Conservation (phyloP, 2,888 invertebrate species). For the Alloscopus bannaensis region DNA sequence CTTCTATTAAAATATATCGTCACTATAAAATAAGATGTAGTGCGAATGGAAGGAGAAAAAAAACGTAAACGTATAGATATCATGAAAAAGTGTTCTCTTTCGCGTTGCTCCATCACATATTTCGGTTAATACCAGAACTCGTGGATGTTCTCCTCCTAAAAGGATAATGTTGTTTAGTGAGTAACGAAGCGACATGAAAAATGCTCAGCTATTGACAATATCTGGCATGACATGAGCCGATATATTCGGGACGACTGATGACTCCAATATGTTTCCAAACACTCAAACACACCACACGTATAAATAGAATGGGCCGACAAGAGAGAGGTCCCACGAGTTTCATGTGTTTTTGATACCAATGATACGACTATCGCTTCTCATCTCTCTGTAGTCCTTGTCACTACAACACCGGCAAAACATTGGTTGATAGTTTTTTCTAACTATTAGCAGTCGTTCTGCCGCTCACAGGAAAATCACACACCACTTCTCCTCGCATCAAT, state of each 20-base stretch:
- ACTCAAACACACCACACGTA: constrained; percentile 21
- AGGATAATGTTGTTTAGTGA: constrained; percentile 61
- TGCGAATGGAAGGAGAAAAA: no score
- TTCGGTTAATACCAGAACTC: no score
- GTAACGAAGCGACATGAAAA: constrained; percentile 54
- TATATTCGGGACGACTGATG: constrained; percentile 62
- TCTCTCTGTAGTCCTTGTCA: constrained; percentile 65
- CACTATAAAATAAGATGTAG: no score
- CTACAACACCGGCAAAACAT: constrained; percentile 3
- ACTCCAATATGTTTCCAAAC: constrained; percentile 62
- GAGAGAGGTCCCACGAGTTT: constrained; percentile 63
- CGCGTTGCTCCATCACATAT: no score
- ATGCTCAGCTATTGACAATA: constrained; percentile 64
- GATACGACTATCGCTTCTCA: no score
- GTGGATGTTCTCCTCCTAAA: constrained; percentile 54
- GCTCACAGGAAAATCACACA: no score
- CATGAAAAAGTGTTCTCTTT: no score
- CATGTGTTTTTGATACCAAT: constrained; percentile 66
- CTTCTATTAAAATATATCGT: no score
- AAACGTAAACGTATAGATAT: no score
- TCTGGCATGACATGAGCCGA: constrained; percentile 61
- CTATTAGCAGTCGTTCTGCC: constrained; percentile 56
- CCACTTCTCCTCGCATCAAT: no score
- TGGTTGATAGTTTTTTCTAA: constrained; percentile 39
- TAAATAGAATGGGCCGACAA: constrained; percentile 35